Evolutionary conservation across 2,888 invertebrate species (phyloP).

Genomic region (Ophioninae sp.): DNA sequence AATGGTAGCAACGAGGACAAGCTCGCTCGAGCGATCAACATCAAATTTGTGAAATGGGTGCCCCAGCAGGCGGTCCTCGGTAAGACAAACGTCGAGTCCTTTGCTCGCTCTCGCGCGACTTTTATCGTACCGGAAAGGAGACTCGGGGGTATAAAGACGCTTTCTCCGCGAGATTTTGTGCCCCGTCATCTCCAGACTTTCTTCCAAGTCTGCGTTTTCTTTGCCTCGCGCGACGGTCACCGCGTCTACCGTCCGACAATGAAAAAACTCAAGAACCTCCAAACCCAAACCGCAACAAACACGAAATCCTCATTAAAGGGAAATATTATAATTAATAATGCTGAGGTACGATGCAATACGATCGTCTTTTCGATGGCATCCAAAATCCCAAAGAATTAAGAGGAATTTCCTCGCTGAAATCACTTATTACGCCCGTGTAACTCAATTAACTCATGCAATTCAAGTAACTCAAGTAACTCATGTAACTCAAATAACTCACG

Average conservation of each 20-base stretch:
- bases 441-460: too few species aligned
- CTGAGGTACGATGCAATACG: not conserved
- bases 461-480: too few species aligned
- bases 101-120: conserved; percentile 46
- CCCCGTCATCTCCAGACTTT: not conserved
- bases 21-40: conserved; percentile 76
- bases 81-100: conserved; percentile 68
- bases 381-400: too few species aligned
- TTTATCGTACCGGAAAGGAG: conserved; percentile 39
- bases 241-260: not conserved
- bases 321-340: not conserved
- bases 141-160: conserved; percentile 3
- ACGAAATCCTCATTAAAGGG: not conserved
- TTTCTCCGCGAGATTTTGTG: conserved; percentile 16
- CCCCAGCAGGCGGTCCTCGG: conserved; percentile 79
- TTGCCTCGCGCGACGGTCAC: not conserved
- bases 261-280: not conserved
- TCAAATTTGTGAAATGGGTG: conserved; percentile 79
- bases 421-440: too few species aligned
- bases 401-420: too few species aligned
- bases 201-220: not conserved
- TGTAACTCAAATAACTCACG: too few species aligned
- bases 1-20: conserved; percentile 62
- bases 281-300: not conserved
- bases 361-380: too few species aligned